Conservation (phyloP, 1,140 invertebrate species). For the Manduca sexta region DNA sequence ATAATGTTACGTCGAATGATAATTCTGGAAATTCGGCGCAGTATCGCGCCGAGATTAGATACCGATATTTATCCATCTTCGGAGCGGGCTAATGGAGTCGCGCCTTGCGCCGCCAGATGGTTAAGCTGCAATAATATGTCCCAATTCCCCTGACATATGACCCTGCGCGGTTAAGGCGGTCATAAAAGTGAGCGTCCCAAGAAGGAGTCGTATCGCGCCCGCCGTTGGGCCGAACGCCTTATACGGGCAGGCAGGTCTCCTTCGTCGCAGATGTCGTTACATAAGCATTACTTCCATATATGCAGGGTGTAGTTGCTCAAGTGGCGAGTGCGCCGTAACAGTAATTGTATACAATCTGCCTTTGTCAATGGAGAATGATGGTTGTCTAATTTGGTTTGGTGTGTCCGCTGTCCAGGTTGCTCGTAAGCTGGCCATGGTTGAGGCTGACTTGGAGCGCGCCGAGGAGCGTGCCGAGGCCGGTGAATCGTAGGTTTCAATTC, state of each 20-base stretch:
- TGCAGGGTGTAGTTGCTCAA: conserved; percentile 43
- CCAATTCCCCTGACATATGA: conserved; percentile 66
- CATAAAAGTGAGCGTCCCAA: conserved; percentile 57
- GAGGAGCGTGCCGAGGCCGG: conserved; percentile 99
- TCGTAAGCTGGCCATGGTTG: conserved; percentile 99
- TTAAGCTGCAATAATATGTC: conserved; percentile 36
- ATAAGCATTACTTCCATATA: conserved; percentile 63
- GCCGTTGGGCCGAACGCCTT: conserved; percentile 57
- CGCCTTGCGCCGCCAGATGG: conserved; percentile 13
- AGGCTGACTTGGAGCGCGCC: conserved; percentile 99
- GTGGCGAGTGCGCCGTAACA: conserved; percentile 14
- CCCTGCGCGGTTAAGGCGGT: conserved; percentile 54
- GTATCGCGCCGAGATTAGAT: conserved; percentile 20
- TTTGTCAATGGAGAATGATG: conserved; percentile 17
- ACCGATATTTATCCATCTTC: conserved; percentile 1
- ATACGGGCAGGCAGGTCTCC: conserved; percentile 50
- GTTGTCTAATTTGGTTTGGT: conserved; percentile 41
- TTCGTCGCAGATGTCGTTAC: conserved; percentile 56
- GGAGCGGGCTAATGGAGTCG: neutral
- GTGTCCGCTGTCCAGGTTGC: conserved; percentile 89
- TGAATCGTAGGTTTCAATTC: conserved; percentile 93
- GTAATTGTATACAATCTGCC: conserved; percentile 16
- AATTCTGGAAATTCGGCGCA: conserved; percentile 8
- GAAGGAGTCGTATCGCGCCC: conserved; percentile 48
- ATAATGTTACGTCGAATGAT: conserved; percentile 9